Evolutionary conservation across 1,140 invertebrate species (phyloP).

Genomic region (Sinonovacula constricta): DNA sequence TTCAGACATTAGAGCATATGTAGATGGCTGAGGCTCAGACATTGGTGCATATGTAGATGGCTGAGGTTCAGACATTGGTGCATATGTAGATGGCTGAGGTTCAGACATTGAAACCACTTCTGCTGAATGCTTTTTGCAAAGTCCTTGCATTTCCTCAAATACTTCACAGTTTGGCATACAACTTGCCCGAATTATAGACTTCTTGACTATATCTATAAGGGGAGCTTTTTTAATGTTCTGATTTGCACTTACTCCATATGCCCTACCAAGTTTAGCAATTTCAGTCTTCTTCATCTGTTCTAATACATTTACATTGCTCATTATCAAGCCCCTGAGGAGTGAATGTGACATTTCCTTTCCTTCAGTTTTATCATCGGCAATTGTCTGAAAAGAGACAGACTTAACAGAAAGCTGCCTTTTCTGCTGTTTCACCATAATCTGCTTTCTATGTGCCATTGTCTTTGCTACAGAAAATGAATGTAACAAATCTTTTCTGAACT

Average conservation of each 20-base stretch:
- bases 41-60: no score
- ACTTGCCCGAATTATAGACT: no score
- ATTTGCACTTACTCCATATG: background rate
- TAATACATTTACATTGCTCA: background rate
- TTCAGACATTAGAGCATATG: no score
- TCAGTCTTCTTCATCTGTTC: background rate
- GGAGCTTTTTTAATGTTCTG: background rate
- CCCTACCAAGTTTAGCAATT: background rate
- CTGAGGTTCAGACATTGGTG: no score
- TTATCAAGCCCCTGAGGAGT: background rate
- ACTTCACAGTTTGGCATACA: no score
- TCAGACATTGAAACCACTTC: no score
- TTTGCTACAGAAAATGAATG: background rate
- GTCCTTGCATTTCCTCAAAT: no score
- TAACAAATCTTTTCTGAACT: background rate
- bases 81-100: no score
- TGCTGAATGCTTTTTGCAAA: no score
- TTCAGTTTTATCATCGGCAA: background rate
- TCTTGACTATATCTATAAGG: no score
- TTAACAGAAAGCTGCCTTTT: background rate
- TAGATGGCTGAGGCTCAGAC: no score
- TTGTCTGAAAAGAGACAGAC: background rate
- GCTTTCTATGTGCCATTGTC: slow-evolving; percentile 13
- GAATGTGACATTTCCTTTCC: background rate
- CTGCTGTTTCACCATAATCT: background rate